phyloP scores from a whole-genome alignment of 2,888 invertebrate species.

The Cyrtodaria siliqua region DNA sequence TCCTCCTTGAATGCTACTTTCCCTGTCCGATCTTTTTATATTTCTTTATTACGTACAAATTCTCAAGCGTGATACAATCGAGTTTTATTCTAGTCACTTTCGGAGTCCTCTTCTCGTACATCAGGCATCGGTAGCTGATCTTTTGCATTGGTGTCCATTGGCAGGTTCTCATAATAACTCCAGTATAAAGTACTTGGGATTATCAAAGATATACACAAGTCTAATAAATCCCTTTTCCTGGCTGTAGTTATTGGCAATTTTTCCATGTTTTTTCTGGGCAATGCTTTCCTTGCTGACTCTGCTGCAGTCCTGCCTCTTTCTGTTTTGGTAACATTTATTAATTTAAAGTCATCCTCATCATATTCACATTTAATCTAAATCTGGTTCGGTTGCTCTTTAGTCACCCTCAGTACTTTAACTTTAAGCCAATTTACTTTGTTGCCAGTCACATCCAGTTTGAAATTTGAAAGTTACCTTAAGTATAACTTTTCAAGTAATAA shows the following conservation, averaged over 20 bases:
- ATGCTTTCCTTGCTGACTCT: too few relatives aligned
- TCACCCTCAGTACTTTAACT: conserved; percentile 5
- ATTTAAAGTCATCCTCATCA: not conserved
- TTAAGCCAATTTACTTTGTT: conserved; percentile 16
- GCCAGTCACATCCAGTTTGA: too few relatives aligned
- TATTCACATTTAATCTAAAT: conserved; percentile 13
- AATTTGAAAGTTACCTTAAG: not conserved
- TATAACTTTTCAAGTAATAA: conserved; percentile 6
- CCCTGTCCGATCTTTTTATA: too few relatives aligned
- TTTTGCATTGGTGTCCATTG: not conserved
- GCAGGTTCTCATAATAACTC: conserved; percentile 8
- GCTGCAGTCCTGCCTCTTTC: too few relatives aligned
- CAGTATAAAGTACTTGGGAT: conserved; percentile 12
- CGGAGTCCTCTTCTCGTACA: too few relatives aligned
- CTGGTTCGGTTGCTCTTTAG: not conserved
- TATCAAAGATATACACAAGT: conserved; percentile 4
- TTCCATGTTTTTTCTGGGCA: conserved; percentile 7
- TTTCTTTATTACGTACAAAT: too few relatives aligned
- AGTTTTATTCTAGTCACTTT: too few relatives aligned
- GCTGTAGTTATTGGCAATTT: not conserved
- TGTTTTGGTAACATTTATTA: not conserved
- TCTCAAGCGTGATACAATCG: too few relatives aligned
- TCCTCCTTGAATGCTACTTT: too few relatives aligned
- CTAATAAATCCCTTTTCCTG: conserved; percentile 12
- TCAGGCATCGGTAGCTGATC: too few relatives aligned